Conservation (phyloP, 2,113 vertebrate species). For the Rutilus rutilus region DNA sequence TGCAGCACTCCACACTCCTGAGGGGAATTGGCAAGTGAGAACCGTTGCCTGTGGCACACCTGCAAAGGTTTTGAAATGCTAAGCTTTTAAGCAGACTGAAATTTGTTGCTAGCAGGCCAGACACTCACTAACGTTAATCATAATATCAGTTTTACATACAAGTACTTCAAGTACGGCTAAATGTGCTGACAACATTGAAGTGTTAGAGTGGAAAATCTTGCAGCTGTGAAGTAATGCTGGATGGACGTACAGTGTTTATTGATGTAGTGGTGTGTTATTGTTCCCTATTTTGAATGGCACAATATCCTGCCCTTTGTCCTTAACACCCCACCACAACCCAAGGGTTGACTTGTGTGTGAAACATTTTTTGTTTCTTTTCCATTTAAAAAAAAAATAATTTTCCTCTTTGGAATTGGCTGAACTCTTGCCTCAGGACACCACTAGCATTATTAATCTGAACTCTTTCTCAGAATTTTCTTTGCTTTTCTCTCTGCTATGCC, state of each 20-base stretch:
- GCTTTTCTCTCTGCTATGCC: conserved; percentile 19
- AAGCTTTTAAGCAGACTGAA: background rate
- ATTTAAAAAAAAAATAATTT: background rate
- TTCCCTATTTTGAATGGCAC: conserved; percentile 37
- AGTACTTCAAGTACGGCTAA: background rate
- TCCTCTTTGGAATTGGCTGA: conserved; percentile 37
- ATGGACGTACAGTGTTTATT: conserved; percentile 2
- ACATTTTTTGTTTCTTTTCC: background rate
- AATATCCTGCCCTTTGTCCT: conserved; percentile 29
- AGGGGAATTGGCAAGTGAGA: background rate
- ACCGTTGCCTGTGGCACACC: background rate
- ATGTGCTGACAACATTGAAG: conserved; percentile 16
- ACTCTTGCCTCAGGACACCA: conserved; percentile 39
- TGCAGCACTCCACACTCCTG: conserved; percentile 23
- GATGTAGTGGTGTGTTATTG: conserved; percentile 24
- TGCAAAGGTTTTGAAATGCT: conserved; percentile 1
- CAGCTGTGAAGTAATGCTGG: conserved; percentile 33
- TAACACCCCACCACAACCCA: background rate
- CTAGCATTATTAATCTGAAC: conserved; percentile 33
- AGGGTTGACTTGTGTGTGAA: conserved; percentile 16
- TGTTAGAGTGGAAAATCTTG: conserved; percentile 8
- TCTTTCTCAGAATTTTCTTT: conserved; percentile 28
- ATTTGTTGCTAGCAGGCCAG: background rate
- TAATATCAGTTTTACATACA: background rate
- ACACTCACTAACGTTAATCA: background rate